Base-by-base conservation (phyloP, 2,797 vertebrate species). In the Emys orbicularis region DNA sequence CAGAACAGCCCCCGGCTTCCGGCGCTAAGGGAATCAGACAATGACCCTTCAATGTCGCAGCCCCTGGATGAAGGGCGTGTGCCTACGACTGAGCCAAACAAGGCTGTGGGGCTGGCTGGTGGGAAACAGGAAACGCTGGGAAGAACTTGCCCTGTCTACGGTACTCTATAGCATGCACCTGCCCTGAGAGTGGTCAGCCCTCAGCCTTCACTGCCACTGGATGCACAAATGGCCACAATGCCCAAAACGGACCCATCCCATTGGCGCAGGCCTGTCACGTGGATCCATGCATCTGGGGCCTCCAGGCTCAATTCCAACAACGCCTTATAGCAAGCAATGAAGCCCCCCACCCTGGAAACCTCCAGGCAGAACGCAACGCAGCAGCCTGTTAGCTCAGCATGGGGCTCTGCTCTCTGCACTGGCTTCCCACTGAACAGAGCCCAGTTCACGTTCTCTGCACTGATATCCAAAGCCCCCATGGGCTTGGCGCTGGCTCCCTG, bases 121-220 rank as follows among this genome's bases (percentile, higher is more conserved):
- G 27, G 52, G 52, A 52, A 52, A 52, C 52, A 52, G 57, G 57
- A 59, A 25, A 57, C 23, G 25, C 16, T 21, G 52, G 88, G 88
- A 25, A 44, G 25, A 31, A 79, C 12, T 37, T n/a, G 0, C 23
- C 77, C 83, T 3, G 1, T 3, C 37, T 37, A 57, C 84, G 52
- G 12, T 47, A 41, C 4, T 34, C 5, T 1, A 6, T 0, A 0
- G 65, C 3, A 74, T 44, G 74, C 0, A 0, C 44, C 65, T 44
- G 3, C 27, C 61, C 49, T 57, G 34, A 31, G 4, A 25, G 5
- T 31, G 25, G 80, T 47, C 19, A 80, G 50, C 50, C 47, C 41
- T n/a, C 1, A 1, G 47, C 50, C 47, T 47, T 37, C 1, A 1
- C 53, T 88, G 21, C 2, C 53, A 34, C 54, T 27, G 44, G 74